Percentiles rank a stretch among this genome's conserved stretches.
Evolutionary conservation across 2,888 invertebrate species (phyloP).

Genomic region (Dryocosmus kuriphilus): DNA sequence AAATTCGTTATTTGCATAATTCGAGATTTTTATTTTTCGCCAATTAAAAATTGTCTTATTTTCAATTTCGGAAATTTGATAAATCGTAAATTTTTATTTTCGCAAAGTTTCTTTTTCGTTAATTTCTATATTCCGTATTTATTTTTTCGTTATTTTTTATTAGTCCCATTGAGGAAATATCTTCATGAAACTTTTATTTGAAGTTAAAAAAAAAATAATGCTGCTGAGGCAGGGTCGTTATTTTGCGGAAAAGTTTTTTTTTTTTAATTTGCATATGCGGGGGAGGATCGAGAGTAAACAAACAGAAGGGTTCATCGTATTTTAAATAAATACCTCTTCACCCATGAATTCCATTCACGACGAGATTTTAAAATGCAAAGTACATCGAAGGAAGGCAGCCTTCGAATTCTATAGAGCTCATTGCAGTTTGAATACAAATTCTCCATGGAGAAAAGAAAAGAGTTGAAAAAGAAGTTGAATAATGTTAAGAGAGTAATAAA

Average conservation of each 20-base stretch:
- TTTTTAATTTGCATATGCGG: neutral
- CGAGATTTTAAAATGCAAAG: slow-evolving; percentile 64
- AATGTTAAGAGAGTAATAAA: slow-evolving; percentile 3
- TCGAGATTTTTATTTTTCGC: too few species aligned
- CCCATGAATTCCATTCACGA: slow-evolving; percentile 33
- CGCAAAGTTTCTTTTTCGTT: too few species aligned
- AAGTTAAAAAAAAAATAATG: neutral
- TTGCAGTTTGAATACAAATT: slow-evolving; percentile 63
- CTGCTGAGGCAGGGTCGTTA: neutral
- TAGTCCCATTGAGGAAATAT: neutral
- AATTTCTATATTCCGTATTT: too few species aligned
- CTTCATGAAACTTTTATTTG: neutral
- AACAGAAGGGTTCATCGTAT: slow-evolving; percentile 19
- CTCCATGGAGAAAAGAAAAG: slow-evolving; percentile 14
- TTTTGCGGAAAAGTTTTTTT: neutral
- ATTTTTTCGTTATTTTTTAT: too few species aligned
- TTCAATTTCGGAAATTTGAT: too few species aligned
- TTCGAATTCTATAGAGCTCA: slow-evolving; percentile 59
- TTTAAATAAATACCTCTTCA: slow-evolving; percentile 16
- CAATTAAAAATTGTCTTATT: too few species aligned
- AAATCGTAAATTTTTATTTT: too few species aligned
- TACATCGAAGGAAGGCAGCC: slow-evolving; percentile 59
- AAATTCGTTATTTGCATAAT: too few species aligned
- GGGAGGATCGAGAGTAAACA: neutral
- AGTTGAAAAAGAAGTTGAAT: neutral